Evolutionary conservation across 2,113 vertebrate species (phyloP).

Genomic region (Sapayoa aenigma): DNA sequence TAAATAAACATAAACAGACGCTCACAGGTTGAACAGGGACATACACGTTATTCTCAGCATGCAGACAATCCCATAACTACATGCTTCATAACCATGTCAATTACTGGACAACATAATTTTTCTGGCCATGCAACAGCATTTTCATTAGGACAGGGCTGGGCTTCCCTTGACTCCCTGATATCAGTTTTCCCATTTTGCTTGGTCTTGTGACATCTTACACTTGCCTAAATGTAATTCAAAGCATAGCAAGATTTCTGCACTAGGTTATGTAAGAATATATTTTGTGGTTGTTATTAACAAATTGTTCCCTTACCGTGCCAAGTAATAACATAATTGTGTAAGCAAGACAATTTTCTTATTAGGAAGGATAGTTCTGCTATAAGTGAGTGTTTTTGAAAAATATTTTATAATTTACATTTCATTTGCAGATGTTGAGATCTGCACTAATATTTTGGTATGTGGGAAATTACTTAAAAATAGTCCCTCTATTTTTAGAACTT

Average conservation of each 20-base stretch:
- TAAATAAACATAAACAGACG: background rate
- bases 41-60: background rate
- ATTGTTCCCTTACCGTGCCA: background rate
- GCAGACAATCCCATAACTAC: background rate
- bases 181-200: background rate
- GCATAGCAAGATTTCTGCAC: slow-evolving; percentile 32
- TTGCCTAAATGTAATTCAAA: background rate
- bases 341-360: background rate
- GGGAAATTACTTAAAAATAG: background rate
- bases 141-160: background rate
- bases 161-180: background rate
- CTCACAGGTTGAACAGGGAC: background rate
- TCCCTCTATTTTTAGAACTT: background rate
- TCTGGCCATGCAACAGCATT: background rate
- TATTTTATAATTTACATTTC: background rate
- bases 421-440: background rate
- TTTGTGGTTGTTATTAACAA: background rate
- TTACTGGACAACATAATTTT: background rate
- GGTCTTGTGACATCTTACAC: background rate
- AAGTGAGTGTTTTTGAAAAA: background rate
- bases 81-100: background rate
- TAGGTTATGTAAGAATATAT: background rate
- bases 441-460: background rate
- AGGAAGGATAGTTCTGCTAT: background rate
- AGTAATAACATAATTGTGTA: background rate